These are phyloP conservation scores for Crocuta crocuta DNA, from an alignment of 2,113 vertebrate species.

Conservation along the genomic window DNA sequence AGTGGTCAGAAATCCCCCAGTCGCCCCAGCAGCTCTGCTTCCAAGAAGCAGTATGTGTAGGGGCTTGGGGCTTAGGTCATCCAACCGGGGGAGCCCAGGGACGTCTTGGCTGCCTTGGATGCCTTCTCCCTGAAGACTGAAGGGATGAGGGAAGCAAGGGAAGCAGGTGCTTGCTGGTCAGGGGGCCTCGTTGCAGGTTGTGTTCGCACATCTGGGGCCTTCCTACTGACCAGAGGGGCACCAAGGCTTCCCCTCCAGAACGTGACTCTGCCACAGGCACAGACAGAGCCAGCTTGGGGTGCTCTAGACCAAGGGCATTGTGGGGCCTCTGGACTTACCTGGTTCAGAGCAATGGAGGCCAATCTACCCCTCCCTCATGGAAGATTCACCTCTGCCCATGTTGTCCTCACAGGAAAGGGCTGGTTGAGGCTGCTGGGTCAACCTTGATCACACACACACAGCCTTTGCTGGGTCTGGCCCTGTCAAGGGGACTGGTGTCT, in stretches of 20 bases:
- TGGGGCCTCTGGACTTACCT: neutral
- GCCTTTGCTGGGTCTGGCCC: neutral
- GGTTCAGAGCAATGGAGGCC: neutral
- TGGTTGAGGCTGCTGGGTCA: conserved; percentile 60
- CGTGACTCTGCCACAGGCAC: neutral
- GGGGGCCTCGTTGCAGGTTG: neutral
- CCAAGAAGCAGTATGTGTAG: conserved; percentile 90
- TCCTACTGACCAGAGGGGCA: neutral
- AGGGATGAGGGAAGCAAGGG: neutral
- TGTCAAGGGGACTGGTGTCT: conserved; percentile 20
- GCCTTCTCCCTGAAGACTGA: neutral
- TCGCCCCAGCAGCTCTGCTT: conserved; percentile 85
- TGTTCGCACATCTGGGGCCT: neutral
- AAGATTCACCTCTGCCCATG: neutral
- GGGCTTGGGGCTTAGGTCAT: neutral
- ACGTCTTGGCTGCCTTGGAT: neutral
- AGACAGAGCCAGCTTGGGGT: neutral
- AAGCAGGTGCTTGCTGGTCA: neutral
- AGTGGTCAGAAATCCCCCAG: conserved; percentile 79
- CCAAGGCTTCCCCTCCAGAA: neutral
- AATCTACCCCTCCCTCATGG: neutral
- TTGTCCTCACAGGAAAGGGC: neutral
- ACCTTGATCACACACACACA: neutral
- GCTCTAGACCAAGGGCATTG: neutral
- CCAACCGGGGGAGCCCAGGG: neutral